Evolutionary conservation across 2,888 invertebrate species (phyloP).

Genomic region (Euproctis similis): DNA sequence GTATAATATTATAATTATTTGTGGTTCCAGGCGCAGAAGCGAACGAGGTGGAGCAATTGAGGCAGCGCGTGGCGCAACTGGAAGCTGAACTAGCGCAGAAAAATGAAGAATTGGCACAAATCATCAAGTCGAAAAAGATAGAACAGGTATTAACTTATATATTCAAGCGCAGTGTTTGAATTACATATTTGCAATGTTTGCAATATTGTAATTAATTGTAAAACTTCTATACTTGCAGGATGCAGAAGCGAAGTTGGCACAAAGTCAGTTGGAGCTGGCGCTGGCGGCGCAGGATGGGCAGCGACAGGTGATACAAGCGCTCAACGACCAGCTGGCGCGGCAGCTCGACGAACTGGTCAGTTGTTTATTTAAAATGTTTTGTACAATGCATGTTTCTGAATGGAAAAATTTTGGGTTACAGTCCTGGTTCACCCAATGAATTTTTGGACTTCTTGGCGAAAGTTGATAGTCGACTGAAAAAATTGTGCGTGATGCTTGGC

Average conservation of each 20-base stretch:
- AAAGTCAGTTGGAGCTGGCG: constrained; percentile 86
- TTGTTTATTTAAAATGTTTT: too few species aligned
- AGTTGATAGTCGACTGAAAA: too few species aligned
- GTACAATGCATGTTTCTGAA: too few species aligned
- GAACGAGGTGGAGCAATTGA: constrained; percentile 84
- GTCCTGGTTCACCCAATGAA: too few species aligned
- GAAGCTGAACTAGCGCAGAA: constrained; percentile 88
- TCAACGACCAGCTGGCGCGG: constrained; percentile 88
- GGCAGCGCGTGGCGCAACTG: constrained; percentile 87
- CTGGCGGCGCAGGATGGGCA: constrained; percentile 88
- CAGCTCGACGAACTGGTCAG: constrained; percentile 84
- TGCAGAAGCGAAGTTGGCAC: constrained; percentile 82
- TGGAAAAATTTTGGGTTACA: too few species aligned
- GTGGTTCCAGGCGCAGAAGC: constrained; percentile 79
- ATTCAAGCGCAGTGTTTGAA: too few species aligned
- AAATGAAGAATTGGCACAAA: constrained; percentile 84
- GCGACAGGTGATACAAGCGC: constrained; percentile 84
- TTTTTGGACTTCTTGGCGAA: too few species aligned
- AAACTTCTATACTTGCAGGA: constrained; percentile 32
- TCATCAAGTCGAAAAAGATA: constrained; percentile 63
- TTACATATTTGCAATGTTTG: too few species aligned
- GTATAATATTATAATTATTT: too few species aligned
- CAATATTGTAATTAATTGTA: too few species aligned
- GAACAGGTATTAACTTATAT: constrained; percentile 44
- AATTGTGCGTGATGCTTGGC: too few species aligned